phyloP scores from a whole-genome alignment of 2,113 vertebrate species.

The Condylura cristata region DNA sequence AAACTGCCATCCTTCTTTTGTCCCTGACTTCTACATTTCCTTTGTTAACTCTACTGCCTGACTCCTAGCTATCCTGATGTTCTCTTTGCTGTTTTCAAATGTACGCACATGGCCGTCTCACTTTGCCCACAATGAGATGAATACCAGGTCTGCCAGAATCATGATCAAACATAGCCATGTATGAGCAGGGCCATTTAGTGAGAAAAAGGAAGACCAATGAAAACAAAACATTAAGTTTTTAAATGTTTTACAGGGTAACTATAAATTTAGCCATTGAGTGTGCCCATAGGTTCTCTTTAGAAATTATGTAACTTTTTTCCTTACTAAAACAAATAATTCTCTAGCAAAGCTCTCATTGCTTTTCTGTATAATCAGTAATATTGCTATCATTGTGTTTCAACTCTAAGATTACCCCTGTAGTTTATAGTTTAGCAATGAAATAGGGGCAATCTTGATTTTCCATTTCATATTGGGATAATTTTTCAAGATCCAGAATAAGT shows the following conservation, averaged over 20 bases:
- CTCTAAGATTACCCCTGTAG: background rate
- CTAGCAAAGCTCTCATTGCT: slow-evolving; percentile 19
- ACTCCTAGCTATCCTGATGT: background rate
- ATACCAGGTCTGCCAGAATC: background rate
- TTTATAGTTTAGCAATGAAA: background rate
- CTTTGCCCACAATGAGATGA: background rate
- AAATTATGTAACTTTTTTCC: background rate
- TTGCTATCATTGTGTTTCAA: slow-evolving; percentile 10
- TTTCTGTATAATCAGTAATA: background rate
- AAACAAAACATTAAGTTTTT: background rate
- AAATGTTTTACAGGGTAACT: background rate
- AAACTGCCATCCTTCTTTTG: background rate
- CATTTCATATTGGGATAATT: background rate
- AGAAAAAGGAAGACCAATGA: background rate
- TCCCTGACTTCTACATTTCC: background rate
- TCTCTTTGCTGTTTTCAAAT: background rate
- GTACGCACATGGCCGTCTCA: background rate
- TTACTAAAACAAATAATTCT: slow-evolving; percentile 24
- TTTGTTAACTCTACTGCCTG: background rate
- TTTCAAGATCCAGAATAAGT: background rate
- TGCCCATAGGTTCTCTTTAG: background rate
- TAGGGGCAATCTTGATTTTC: background rate
- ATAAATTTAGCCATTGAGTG: background rate
- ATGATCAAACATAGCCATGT: background rate
- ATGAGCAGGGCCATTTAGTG: background rate